Base-by-base conservation (phyloP, 1,140 invertebrate genomes). In the Orius insidiosus region DNA sequence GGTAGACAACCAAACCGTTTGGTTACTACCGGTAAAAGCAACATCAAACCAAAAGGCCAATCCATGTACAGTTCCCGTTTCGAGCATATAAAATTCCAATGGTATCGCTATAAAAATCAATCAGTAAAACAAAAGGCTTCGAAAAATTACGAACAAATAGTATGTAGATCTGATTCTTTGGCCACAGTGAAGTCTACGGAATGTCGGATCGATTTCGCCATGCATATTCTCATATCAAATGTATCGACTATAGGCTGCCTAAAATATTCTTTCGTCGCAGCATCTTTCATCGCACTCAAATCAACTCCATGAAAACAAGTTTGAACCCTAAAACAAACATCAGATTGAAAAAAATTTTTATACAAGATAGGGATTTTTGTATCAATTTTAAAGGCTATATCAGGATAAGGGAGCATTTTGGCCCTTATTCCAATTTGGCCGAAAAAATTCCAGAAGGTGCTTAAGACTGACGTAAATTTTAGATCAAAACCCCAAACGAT, bases 41-140 rank as follows among this genome's bases (percentile, higher is more conserved):
- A 98, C 95, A 68, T 99, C 95, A 66, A 99, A 99, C 95, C 95
- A 99, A 67, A 98, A 98, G 13, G 95, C 95, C 47, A 99, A 66
- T 6, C 95, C 95, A 60, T 99, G 95, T 51, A 96, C 83, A 48
- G 90, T 89, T 38, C 89, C 92, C 14, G 92, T 84, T 62, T 95
- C 85, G 54, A 87, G 69, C 51, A 95, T 74, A 56, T 84, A 82
- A 69, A 95, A 98, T 63, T 88, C 81, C 19, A 98, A 72, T 47
- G 94, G 92, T 58, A 98, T 90, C 62, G 93, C 82, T 75, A n/a
- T 53, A 48, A 62, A 59, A 24, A 24, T n/a, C n/a, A n/a, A n/a
- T n/a, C n/a, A n/a, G n/a, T 6, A 39, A 41, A 47, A 19, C 7
- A 47, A 32, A 14, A 24, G 15, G 24, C 6, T 10, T 18, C 14